Conservation (phyloP, 1,140 invertebrate genomes). For the Andricus grossulariae region DNA sequence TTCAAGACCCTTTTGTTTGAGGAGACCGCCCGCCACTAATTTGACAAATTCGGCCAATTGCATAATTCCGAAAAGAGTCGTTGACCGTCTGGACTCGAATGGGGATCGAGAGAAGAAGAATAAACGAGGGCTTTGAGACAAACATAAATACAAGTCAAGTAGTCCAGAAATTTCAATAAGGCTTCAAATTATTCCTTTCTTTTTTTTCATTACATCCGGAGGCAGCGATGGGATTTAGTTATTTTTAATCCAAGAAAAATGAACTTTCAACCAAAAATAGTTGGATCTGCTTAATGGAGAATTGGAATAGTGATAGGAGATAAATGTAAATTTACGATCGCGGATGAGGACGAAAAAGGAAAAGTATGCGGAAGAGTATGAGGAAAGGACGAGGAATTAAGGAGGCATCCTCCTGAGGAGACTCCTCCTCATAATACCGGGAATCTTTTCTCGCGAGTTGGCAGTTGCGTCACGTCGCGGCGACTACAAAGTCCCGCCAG, state of each 20-base stretch:
- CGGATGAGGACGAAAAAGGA: background rate
- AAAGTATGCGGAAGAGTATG: slow-evolving; percentile 36
- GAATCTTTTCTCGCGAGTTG: slow-evolving; percentile 67
- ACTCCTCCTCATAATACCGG: slow-evolving; percentile 59
- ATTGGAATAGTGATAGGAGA: slow-evolving; percentile 5
- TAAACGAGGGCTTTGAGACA: background rate
- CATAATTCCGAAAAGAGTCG: slow-evolving; percentile 71
- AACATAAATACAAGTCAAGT: background rate
- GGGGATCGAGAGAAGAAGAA: slow-evolving; percentile 24
- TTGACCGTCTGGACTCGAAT: slow-evolving; percentile 64
- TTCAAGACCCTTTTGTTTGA: slow-evolving; percentile 43
- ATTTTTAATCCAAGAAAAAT: too few species aligned
- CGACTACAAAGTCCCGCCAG: slow-evolving; percentile 68
- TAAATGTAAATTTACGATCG: background rate
- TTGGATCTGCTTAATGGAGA: too few species aligned
- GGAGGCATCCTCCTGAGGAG: slow-evolving; percentile 37
- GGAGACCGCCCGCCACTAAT: slow-evolving; percentile 60
- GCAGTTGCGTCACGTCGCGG: slow-evolving; percentile 73
- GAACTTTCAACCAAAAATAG: too few species aligned
- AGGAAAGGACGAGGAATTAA: slow-evolving; percentile 28
- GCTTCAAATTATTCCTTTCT: background rate
- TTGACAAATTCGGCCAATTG: slow-evolving; percentile 72
- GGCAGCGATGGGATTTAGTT: too few species aligned
- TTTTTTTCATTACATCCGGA: too few species aligned
- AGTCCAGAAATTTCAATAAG: background rate